phyloP scores from a whole-genome alignment of 1,140 invertebrate species.

The Batillaria attramentaria region DNA sequence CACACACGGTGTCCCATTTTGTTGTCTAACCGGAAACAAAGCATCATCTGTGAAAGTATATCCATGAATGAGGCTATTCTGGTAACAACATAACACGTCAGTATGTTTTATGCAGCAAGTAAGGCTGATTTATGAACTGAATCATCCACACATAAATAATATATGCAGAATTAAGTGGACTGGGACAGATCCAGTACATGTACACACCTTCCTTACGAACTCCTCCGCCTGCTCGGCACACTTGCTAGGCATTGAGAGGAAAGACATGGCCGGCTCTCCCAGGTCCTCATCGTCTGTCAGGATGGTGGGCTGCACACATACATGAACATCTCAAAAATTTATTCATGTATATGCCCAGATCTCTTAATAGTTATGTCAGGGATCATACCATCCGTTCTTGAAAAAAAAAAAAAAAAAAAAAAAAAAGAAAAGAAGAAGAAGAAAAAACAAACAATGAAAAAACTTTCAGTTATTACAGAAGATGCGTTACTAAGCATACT shows the following conservation, averaged over 20 bases:
- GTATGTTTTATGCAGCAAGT: too few species aligned
- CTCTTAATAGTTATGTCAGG: background rate
- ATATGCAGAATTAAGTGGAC: background rate
- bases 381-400: background rate
- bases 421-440: background rate
- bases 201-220: conserved; percentile 85
- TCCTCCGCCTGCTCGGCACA: conserved; percentile 95
- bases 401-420: background rate
- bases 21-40: too few species aligned
- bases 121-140: too few species aligned
- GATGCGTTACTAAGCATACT: background rate
- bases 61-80: too few species aligned
- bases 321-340: background rate
- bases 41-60: too few species aligned
- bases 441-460: background rate
- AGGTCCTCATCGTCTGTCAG: conserved; percentile 32
- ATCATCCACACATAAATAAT: background rate
- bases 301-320: background rate
- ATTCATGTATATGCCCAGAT: background rate
- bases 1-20: too few species aligned
- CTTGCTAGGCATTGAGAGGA: conserved; percentile 68
- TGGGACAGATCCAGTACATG: background rate
- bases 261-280: conserved; percentile 27
- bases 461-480: background rate
- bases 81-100: too few species aligned